Conservation (phyloP, 2,113 vertebrate species). For the Rutilus rutilus region DNA sequence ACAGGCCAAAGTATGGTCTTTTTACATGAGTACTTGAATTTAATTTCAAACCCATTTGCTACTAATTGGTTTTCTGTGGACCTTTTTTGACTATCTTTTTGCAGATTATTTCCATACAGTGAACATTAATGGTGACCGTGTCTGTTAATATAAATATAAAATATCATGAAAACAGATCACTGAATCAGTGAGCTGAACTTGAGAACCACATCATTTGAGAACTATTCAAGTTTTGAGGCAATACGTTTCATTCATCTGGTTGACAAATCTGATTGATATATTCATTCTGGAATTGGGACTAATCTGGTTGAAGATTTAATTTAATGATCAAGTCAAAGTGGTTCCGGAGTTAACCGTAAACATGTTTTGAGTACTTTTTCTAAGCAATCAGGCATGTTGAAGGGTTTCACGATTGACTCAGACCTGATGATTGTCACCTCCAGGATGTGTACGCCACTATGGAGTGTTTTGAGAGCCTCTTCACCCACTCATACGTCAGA, state of each 20-base stretch:
- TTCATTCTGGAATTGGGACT: background rate
- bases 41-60: background rate
- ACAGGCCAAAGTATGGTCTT: background rate
- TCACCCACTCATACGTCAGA: slow-evolving; percentile 83
- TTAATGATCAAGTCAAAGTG: background rate
- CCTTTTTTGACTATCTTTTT: no score
- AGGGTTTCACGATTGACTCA: background rate
- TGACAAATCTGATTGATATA: background rate
- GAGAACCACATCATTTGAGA: background rate
- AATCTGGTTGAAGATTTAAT: background rate
- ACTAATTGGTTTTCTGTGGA: background rate
- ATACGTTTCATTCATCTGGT: background rate
- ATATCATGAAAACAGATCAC: background rate
- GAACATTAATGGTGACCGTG: no score
- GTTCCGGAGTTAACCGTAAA: background rate
- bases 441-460: slow-evolving; percentile 91
- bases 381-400: background rate
- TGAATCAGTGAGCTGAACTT: background rate
- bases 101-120: background rate
- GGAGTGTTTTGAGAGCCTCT: slow-evolving; percentile 91
- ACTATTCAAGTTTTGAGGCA: background rate
- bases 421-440: background rate
- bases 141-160: no score
- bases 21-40: no score
- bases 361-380: background rate